Evolutionary conservation across 2,888 invertebrate species (phyloP).

Genomic region (Conops quadrifasciatus): DNA sequence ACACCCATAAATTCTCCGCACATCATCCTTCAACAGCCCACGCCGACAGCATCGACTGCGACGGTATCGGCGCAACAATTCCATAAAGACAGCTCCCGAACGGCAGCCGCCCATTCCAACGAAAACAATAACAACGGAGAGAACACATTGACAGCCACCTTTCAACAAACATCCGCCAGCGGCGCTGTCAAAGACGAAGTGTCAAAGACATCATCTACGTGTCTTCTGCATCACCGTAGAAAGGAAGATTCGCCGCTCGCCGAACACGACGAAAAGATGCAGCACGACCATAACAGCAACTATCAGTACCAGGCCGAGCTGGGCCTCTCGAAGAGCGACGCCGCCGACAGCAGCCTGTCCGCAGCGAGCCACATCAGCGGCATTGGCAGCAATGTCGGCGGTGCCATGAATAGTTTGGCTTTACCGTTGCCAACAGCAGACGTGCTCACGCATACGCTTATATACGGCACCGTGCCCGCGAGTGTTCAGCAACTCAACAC

Average conservation of each 20-base stretch:
- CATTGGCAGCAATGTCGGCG: slow-evolving; percentile 44
- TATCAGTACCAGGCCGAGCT: slow-evolving; percentile 65
- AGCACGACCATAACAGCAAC: slow-evolving; percentile 64
- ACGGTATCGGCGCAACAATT: slow-evolving; percentile 18
- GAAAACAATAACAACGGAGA: slow-evolving; percentile 8
- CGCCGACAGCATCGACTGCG: slow-evolving; percentile 1
- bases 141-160: slow-evolving; percentile 2
- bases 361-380: slow-evolving; percentile 41
- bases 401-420: slow-evolving; percentile 42
- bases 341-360: slow-evolving; percentile 44
- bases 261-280: slow-evolving; percentile 54
- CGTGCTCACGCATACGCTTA: slow-evolving; percentile 61
- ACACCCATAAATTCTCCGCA: slow-evolving; percentile 1
- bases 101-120: neutral
- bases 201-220: slow-evolving; percentile 42
- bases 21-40: slow-evolving; percentile 29
- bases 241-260: neutral
- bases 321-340: slow-evolving; percentile 63
- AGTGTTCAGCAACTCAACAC: slow-evolving; percentile 55
- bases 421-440: slow-evolving; percentile 51
- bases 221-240: slow-evolving; percentile 35
- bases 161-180: slow-evolving; percentile 14
- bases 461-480: slow-evolving; percentile 62
- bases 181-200: slow-evolving; percentile 46
- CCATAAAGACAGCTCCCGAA: slow-evolving; percentile 16